Base-by-base conservation (phyloP, 37 sponge, comb jelly and placozoan genomes). In the Aplysina aerophoba region DNA sequence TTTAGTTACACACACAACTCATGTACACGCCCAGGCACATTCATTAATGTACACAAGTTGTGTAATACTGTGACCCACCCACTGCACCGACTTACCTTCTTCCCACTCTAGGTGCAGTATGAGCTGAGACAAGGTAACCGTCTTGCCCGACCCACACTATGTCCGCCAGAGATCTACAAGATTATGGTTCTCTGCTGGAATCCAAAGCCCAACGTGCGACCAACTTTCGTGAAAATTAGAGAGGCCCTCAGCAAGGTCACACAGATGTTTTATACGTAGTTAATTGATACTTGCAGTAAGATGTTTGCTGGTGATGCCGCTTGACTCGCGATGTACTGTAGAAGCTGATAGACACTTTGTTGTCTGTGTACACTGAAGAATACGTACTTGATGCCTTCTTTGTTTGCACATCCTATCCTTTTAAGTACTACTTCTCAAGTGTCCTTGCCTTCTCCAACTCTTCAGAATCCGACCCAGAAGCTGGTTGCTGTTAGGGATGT, bases 131-230 rank as follows among this genome's bases (percentile, higher is more conserved):
- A 75, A 41, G 78, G 78, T 24, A 75, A 75, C 12, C 78, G 78
- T 50, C 54, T 75, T 19, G 78, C 41, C 20, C 78, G 78, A 1
- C 78, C 78, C 4, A 75, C 39, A 54, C 4, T 75, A 24, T 75
- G 78, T 36, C 37, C 78, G 16, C 44, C 2, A 13, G 44, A 17
- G 21, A n/a, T 75, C 54, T 75, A 75, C 25, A 24, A 75, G 54
- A 75, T 75, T 87, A 33, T 91, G 80, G 60, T 53, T 44, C 0
- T 30, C 84, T 89, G 93, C 78, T 92, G 93, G 93, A 28, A 58
- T 0, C 33, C 41, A 3, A 28, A 44, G 31, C 87, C 89, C 28
- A 17, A 55, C 4, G 68, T 80, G 1, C 73, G 93, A 67, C 93
- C 93, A n/a, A 62, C 71, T 0, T 92, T 92, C 65, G 28, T 0